phyloP scores from a whole-genome alignment of 1,140 invertebrate species.

The Ceratina australensis region DNA sequence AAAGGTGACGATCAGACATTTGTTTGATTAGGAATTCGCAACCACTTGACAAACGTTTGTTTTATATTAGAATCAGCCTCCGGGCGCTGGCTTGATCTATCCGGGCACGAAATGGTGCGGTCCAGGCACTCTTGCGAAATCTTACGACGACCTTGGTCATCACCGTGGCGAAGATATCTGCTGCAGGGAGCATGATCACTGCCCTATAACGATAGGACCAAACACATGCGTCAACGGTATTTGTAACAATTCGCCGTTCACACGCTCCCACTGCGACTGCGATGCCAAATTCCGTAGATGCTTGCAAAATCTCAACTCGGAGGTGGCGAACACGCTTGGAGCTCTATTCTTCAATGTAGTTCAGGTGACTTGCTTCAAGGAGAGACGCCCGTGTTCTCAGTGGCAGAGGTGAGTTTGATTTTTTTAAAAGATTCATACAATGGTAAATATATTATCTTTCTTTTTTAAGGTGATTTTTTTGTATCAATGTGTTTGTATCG shows the following conservation, averaged over 20 bases:
- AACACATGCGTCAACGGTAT: slow-evolving; percentile 83
- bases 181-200: slow-evolving; percentile 89
- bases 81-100: slow-evolving; percentile 76
- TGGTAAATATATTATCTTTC: not conserved
- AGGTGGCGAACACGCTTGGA: slow-evolving; percentile 85
- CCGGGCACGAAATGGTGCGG: slow-evolving; percentile 89
- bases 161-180: slow-evolving; percentile 85
- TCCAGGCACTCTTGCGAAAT: slow-evolving; percentile 82
- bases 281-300: slow-evolving; percentile 85
- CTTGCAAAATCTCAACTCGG: slow-evolving; percentile 83
- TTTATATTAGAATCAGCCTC: slow-evolving; percentile 62
- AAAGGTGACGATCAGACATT: slow-evolving; percentile 59
- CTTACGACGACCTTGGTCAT: slow-evolving; percentile 84
- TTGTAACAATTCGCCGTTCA: slow-evolving; percentile 85
- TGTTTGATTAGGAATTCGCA: not conserved
- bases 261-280: slow-evolving; percentile 87
- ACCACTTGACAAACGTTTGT: too few species aligned
- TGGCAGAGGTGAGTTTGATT: slow-evolving; percentile 83
- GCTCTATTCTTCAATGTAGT: slow-evolving; percentile 86
- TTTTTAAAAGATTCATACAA: not conserved
- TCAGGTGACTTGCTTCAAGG: slow-evolving; percentile 85
- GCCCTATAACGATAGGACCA: slow-evolving; percentile 82
- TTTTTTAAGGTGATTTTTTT: not conserved
- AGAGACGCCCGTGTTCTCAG: slow-evolving; percentile 83
- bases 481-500: not conserved